Evolutionary conservation across 2,888 invertebrate genomes (phyloP), one percentile per base, ranked within the genome.

Genomic region (Drosophila nr. perissopoda): DNA sequence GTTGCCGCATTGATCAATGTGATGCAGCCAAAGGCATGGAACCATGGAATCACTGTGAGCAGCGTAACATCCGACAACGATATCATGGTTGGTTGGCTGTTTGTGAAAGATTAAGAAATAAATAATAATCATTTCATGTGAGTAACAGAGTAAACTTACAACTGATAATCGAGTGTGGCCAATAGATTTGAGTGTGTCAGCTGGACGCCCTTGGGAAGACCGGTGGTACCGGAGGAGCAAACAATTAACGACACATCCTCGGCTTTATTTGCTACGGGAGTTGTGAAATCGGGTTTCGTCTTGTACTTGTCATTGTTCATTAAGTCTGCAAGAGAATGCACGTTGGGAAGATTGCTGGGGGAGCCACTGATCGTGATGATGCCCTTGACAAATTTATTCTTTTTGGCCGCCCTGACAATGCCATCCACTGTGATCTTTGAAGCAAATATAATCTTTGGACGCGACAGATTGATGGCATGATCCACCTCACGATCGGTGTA

Each of bases 181-280:
- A 95, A 91, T 36, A 96, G 93, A 92, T 96, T 97, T 36, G 94
- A 93, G 91, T 96, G 96, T 3, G 96, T 95, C 6, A 96, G 93
- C 94, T 95, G 95, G 0, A 97, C 97, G 34, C 96, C 97, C 91
- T 97, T 97, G 0, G 97, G 96, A 63, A 96, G 89, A 0, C 97
- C 97, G 0, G 96, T 96, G 0, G 97, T 97, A 18, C 97, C 97
- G 1, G 96, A 96, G 0, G 97, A 97, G 90, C 95, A 97, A 81
- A 96, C 95, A 73, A 97, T 94, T 1, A 95, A 94, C 0, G 95
- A 93, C 2, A 95, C 94, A 86, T 95, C 95, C n/a, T 95, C 94
- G 2, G 91, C 88, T 8, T 94, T 94, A 85, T 95, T 94, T 0
- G 95, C 94, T 1, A 84, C 53, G 4, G 85, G 84, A 75, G 94